phyloP scores from a whole-genome alignment of 2,797 vertebrate species.

The Cephalopachus bancanus region DNA sequence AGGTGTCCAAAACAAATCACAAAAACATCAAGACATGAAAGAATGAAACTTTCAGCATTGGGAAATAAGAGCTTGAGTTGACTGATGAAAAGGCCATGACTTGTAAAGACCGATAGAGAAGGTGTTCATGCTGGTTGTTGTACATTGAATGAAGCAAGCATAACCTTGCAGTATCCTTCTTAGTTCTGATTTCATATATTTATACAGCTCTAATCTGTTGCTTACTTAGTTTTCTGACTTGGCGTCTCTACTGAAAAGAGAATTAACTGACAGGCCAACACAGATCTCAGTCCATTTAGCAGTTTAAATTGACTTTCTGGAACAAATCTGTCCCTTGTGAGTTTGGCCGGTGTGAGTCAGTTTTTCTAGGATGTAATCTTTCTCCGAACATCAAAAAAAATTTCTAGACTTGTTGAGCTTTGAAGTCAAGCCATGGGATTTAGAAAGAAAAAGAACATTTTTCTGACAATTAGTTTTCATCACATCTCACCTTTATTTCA shows the following conservation, averaged over 20 bases:
- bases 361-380: constrained; percentile 44
- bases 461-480: constrained; percentile 51
- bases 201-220: constrained; percentile 47
- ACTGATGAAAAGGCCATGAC: constrained; percentile 40
- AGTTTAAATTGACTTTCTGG: constrained; percentile 65
- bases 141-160: constrained; percentile 52
- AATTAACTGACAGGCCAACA: constrained; percentile 54
- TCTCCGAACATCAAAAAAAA: constrained; percentile 33
- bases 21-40: neutral
- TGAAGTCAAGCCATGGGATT: constrained; percentile 11
- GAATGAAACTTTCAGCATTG: constrained; percentile 31
- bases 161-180: constrained; percentile 26
- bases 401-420: constrained; percentile 17
- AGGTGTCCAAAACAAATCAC: constrained; percentile 41
- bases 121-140: neutral
- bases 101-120: constrained; percentile 28
- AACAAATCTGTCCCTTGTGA: constrained; percentile 60
- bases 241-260: constrained; percentile 48
- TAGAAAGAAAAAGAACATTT: constrained; percentile 23
- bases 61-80: constrained; percentile 44
- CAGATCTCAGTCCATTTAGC: constrained; percentile 61
- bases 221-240: constrained; percentile 74
- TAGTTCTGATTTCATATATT: constrained; percentile 61
- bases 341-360: neutral
- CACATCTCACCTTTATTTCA: constrained; percentile 35